Conservation (phyloP, 64 coral and sea anemone genomes). For the Anthopleura sola region DNA sequence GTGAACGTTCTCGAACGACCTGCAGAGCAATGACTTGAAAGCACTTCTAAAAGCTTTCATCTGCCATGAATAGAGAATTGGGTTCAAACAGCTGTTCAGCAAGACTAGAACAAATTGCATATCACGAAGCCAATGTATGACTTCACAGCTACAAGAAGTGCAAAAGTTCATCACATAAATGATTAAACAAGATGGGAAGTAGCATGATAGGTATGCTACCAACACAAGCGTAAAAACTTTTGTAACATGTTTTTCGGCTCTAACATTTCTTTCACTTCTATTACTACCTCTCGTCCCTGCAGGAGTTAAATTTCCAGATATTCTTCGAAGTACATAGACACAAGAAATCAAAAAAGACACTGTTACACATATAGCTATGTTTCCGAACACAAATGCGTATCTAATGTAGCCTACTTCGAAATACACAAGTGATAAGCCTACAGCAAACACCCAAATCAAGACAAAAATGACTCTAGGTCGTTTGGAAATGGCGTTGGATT, state of each 20-base stretch:
- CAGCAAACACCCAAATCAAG: constrained; percentile 62
- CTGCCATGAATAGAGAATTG: constrained; percentile 59
- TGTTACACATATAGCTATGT: constrained; percentile 66
- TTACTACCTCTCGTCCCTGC: neutral
- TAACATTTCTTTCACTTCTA: neutral
- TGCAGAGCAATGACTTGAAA: neutral
- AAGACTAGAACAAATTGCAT: constrained; percentile 80
- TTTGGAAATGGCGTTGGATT: constrained; percentile 12
- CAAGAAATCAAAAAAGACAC: constrained; percentile 59
- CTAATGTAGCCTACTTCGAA: constrained; percentile 78
- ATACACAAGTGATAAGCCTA: constrained; percentile 52
- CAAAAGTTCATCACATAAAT: constrained; percentile 95
- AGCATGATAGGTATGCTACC: constrained; percentile 52
- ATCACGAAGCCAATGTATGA: constrained; percentile 93
- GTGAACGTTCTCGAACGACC: neutral
- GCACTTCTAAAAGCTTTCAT: constrained; percentile 29
- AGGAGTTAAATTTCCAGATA: constrained; percentile 1
- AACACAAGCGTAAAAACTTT: constrained; percentile 78
- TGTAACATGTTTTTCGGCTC: constrained; percentile 72
- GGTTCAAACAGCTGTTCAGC: constrained; percentile 79
- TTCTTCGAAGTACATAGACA: constrained; percentile 39
- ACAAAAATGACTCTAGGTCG: constrained; percentile 8
- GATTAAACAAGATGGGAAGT: constrained; percentile 56
- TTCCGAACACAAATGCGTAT: constrained; percentile 87
- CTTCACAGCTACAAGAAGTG: constrained; percentile 56